Evolutionary conservation across 1,140 invertebrate species (phyloP), one percentile per base, ranked within the genome.

Genomic region (Potamilus streckersoni): DNA sequence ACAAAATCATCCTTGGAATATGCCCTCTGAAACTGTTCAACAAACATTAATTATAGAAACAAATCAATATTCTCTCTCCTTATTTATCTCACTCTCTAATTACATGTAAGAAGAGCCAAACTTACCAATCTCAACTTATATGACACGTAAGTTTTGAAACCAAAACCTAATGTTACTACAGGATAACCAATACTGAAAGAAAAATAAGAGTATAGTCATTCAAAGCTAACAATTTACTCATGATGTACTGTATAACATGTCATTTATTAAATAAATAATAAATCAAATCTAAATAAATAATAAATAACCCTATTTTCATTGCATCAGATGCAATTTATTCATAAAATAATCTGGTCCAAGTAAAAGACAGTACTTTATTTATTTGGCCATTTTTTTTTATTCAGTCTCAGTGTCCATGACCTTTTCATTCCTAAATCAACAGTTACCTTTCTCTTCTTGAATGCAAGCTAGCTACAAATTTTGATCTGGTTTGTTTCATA

Each of bases 101-200:
- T n/a, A n/a, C n/a, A n/a, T 23, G 20, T 19, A 20, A 71, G 19
- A 57, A n/a, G 57, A 70, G 17, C 8, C 13, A 69, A 69, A 90
- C 87, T 90, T 87, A 93, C 93, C 92, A 94, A 91, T 91, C 96
- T 93, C 92, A 98, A 94, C 91, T 95, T 93, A 90, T 96, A 97
- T 78, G 95, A 95, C 79, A 98, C 93, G 89, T 97, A 97, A 89
- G 95, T 96, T 93, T 98, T 98, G 87, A 98, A 96, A 85, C 96
- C 96, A 92, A 98, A 98, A 80, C 97, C 97, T 85, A 99, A 92
- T 78, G 97, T 98, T 64, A 99, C 96, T 82, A 98, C 96, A 81
- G 97, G 97, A 93, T 98, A 99, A 75, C 98, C 97, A 91, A 98
- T 96, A 91, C 95, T 95, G 91, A 71, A 92, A 93, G 72, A 77